Conservation (phyloP, 2,888 invertebrate species). For the Drosophila melanocephala region DNA sequence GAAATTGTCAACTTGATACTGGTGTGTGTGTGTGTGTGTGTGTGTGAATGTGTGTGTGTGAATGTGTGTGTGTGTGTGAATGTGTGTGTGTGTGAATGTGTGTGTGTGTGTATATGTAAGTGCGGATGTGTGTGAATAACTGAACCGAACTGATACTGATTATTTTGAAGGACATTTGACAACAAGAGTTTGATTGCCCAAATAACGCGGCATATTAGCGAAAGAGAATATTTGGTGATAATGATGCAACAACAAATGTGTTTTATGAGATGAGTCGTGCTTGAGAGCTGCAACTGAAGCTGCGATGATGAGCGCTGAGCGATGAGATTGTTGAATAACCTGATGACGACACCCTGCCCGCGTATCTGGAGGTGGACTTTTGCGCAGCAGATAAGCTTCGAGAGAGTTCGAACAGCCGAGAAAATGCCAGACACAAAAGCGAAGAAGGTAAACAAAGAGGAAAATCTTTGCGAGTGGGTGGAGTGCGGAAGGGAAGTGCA, state of each 20-base stretch:
- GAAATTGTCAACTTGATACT: slow-evolving; percentile 41
- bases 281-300: slow-evolving; percentile 14
- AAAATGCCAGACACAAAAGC: slow-evolving; percentile 54
- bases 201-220: slow-evolving; percentile 34
- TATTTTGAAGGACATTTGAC: slow-evolving; percentile 76
- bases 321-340: slow-evolving; percentile 52
- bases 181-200: slow-evolving; percentile 55
- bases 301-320: slow-evolving; percentile 37
- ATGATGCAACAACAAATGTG: slow-evolving; percentile 20
- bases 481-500: neutral
- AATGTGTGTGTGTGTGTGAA: slow-evolving; percentile 26
- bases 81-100: neutral
- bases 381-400: slow-evolving; percentile 73
- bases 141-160: slow-evolving; percentile 63
- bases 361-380: slow-evolving; percentile 58
- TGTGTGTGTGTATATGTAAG: neutral
- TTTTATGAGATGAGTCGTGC: slow-evolving; percentile 1
- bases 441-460: slow-evolving; percentile 73
- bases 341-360: slow-evolving; percentile 50
- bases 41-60: neutral
- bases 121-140: slow-evolving; percentile 27
- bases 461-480: slow-evolving; percentile 36
- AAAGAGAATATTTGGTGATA: slow-evolving; percentile 43
- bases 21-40: neutral
- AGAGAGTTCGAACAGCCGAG: slow-evolving; percentile 42